A percentile compares a stretch with the other conserved stretches of the same genome.
phyloP scores from a whole-genome alignment of 2,797 vertebrate species.

The Meriones psammophilus region DNA sequence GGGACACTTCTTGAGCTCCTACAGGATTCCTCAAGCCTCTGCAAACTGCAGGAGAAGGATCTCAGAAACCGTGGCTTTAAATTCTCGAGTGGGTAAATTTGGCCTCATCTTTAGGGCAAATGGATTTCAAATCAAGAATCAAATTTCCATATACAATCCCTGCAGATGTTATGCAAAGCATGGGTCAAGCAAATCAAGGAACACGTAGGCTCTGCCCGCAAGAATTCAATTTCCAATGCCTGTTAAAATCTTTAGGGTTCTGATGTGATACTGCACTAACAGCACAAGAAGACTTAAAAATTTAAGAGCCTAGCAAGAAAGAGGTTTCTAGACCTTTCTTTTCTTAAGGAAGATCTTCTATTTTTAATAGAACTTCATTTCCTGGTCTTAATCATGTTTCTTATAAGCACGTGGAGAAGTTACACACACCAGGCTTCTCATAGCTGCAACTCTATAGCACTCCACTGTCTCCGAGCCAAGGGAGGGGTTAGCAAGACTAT shows the following conservation, averaged over 20 bases:
- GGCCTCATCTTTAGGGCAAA: slow-evolving; percentile 36
- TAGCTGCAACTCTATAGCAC: accelerated
- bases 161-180: slow-evolving; percentile 51
- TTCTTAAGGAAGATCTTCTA: slow-evolving; percentile 7
- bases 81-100: slow-evolving; percentile 36
- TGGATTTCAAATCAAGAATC: slow-evolving; percentile 63
- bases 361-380: background rate
- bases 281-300: slow-evolving; percentile 46
- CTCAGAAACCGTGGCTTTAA: background rate
- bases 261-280: slow-evolving; percentile 9
- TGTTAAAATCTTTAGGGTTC: slow-evolving; percentile 24
- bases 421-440: background rate
- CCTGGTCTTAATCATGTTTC: background rate
- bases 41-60: background rate
- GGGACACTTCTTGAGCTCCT: background rate
- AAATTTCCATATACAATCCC: background rate
- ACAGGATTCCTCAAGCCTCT: background rate
- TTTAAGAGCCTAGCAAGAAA: background rate
- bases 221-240: slow-evolving; percentile 30
- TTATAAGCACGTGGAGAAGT: background rate
- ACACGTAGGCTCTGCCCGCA: slow-evolving; percentile 70
- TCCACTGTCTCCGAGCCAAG: background rate
- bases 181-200: slow-evolving; percentile 79
- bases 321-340: slow-evolving; percentile 4
- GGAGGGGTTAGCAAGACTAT: background rate